Conservation (phyloP, 2,888 invertebrate species). For the Gryllus longicercus region DNA sequence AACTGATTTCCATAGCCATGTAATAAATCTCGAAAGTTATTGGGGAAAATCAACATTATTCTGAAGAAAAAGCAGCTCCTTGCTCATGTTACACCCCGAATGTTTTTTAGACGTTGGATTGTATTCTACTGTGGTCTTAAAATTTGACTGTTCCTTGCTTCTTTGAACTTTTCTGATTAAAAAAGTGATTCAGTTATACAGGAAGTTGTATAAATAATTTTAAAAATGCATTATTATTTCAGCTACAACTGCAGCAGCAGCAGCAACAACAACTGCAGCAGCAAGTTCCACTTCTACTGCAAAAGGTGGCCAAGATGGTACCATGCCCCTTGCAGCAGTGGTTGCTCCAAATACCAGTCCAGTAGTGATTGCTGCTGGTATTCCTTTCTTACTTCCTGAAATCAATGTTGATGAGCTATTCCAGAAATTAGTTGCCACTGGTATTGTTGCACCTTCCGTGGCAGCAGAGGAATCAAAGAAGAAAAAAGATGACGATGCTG, state of each 20-base stretch:
- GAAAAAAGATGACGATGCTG: slow-evolving; percentile 38
- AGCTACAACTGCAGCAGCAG: slow-evolving; percentile 35
- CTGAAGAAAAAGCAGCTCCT: too few species aligned
- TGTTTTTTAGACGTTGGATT: too few species aligned
- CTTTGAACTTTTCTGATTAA: too few species aligned
- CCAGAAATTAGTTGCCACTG: slow-evolving; percentile 79
- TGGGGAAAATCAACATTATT: too few species aligned
- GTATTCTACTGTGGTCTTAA: too few species aligned
- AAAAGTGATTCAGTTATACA: too few species aligned
- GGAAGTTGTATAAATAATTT: too few species aligned
- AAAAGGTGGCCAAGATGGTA: background rate
- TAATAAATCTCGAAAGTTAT: too few species aligned
- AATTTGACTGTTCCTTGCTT: too few species aligned
- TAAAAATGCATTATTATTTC: background rate
- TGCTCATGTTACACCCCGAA: too few species aligned
- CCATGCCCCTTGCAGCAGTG: too few species aligned
- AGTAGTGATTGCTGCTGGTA: slow-evolving; percentile 43
- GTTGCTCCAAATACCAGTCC: slow-evolving; percentile 34
- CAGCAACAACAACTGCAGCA: background rate
- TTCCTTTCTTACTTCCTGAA: slow-evolving; percentile 38
- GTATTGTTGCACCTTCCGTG: slow-evolving; percentile 57
- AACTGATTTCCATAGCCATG: too few species aligned
- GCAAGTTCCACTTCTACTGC: background rate
- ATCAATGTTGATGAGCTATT: slow-evolving; percentile 78
- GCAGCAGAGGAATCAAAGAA: slow-evolving; percentile 36